A percentile compares a stretch with the other conserved stretches of the same genome.
phyloP scores from a whole-genome alignment of 2,888 invertebrate species.

The Galerucella pusilla region DNA sequence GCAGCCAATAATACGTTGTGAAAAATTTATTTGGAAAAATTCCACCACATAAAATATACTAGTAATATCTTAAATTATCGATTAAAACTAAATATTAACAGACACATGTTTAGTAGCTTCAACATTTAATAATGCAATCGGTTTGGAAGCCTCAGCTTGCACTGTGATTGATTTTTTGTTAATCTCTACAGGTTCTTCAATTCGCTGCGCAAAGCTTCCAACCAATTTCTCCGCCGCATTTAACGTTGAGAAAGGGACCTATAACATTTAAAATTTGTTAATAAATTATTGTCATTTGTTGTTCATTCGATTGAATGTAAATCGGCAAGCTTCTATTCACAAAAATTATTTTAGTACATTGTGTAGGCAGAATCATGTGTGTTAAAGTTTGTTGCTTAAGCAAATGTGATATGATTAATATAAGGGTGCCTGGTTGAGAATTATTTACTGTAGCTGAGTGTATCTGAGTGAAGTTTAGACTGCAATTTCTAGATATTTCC shows the following conservation, averaged over 20 bases:
- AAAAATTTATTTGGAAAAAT: constrained; percentile 1
- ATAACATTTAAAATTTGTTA: constrained; percentile 52
- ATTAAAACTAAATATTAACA: background rate
- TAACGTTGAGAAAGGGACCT: constrained; percentile 77
- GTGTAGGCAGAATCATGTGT: no score
- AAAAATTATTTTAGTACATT: no score
- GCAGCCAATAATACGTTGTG: background rate
- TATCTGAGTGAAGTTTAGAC: no score
- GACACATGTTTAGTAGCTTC: background rate
- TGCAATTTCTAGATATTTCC: no score
- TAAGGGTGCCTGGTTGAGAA: no score
- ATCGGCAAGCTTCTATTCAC: no score
- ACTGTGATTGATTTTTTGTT: constrained; percentile 11
- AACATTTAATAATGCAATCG: background rate
- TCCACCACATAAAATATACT: background rate
- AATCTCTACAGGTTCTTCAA: constrained; percentile 53
- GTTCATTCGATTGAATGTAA: background rate
- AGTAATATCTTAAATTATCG: background rate
- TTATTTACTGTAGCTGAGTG: no score
- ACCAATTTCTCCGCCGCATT: constrained; percentile 74
- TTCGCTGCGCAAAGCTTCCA: constrained; percentile 66
- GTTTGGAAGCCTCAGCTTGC: background rate
- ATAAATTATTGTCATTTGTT: background rate
- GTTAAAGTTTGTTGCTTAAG: no score
- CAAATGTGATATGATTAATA: no score